Evolutionary conservation across 2,113 vertebrate species (phyloP), one percentile per base, ranked within the genome.

Genomic region (Halcyon malimbica): DNA sequence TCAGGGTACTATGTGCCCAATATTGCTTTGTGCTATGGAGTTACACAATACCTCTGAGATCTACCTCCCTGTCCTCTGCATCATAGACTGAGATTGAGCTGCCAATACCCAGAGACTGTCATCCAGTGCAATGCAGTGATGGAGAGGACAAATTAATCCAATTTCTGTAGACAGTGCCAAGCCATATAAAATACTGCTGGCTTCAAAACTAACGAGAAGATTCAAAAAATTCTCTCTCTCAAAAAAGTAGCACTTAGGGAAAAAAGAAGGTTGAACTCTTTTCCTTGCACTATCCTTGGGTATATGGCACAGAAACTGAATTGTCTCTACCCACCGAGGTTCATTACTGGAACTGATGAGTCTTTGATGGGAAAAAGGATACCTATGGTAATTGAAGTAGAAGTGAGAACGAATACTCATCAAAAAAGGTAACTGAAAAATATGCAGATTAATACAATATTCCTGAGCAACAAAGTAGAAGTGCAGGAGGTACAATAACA

Each of bases 231-330:
- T 53, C 3, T 46, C 33, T 37, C 15, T 68, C 5, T 18, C 19
- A 46, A 57, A 67, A 67, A 46, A 11, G 5, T 44, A 42, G 6
- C 20, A 42, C 10, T 50, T 74, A 48, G 35, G 25, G 19, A 19
- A 64, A 77, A 71, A 65, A 77, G 31, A n/a, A 69, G 11, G 10
- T 35, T 11, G 2, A 46, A 29, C 5, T 31, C 23, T 67, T 77
- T 56, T 31, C 6, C 13, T 67, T 53, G 16, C 6, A 56, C 16
- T 42, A 19, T 0, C 0, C 8, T n/a, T 63, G 15, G 13, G 21
- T 56, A 62, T 71, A 51, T 29, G 8, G 11, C 24, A 70, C 11
- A 42, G 13, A 60, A 77, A 28, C 1, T 13, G 9, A 74, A 67
- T 76, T 67, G 70, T 76, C 17, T 16, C 13, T 69, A 31, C 6